phyloP scores from a whole-genome alignment of 1,140 invertebrate species.

The Zaprionus camerounensis region DNA sequence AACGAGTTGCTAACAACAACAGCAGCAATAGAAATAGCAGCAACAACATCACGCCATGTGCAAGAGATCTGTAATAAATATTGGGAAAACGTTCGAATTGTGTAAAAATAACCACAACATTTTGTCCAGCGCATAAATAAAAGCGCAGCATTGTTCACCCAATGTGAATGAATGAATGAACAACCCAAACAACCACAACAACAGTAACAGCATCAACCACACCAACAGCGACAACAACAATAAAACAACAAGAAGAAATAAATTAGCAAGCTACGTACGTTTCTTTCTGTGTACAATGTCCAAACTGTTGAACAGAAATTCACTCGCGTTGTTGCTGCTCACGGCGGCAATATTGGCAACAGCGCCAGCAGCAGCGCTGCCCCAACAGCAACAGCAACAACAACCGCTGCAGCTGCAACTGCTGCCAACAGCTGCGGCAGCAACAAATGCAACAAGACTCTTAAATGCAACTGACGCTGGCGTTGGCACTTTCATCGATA shows the following conservation, averaged over 20 bases:
- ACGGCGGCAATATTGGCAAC: constrained; percentile 38
- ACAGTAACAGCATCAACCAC: constrained; percentile 13
- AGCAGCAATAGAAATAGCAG: constrained; percentile 9
- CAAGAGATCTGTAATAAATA: constrained; percentile 61
- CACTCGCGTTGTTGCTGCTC: constrained; percentile 69
- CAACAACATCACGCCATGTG: constrained; percentile 33
- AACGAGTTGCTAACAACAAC: constrained; percentile 48
- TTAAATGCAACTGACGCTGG: constrained; percentile 56
- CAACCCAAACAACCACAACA: constrained; percentile 7
- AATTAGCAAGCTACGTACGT: constrained; percentile 42
- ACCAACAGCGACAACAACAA: constrained; percentile 16
- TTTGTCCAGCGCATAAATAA: constrained; percentile 36
- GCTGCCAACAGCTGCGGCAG: constrained; percentile 42
- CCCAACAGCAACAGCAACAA: constrained; percentile 39
- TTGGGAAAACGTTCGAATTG: constrained; percentile 59
- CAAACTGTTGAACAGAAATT: constrained; percentile 69
- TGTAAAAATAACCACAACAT: constrained; percentile 62
- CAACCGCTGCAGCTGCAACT: constrained; percentile 38
- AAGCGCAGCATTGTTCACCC: constrained; percentile 65
- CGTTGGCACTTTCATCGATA: constrained; percentile 67
- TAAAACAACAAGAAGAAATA: constrained; percentile 23
- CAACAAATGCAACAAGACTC: constrained; percentile 51
- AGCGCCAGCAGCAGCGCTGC: constrained; percentile 51
- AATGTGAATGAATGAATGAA: constrained; percentile 27
- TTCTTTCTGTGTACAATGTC: constrained; percentile 59